Conservation (phyloP, 2,888 invertebrate species). For the Dolomedes plantarius region DNA sequence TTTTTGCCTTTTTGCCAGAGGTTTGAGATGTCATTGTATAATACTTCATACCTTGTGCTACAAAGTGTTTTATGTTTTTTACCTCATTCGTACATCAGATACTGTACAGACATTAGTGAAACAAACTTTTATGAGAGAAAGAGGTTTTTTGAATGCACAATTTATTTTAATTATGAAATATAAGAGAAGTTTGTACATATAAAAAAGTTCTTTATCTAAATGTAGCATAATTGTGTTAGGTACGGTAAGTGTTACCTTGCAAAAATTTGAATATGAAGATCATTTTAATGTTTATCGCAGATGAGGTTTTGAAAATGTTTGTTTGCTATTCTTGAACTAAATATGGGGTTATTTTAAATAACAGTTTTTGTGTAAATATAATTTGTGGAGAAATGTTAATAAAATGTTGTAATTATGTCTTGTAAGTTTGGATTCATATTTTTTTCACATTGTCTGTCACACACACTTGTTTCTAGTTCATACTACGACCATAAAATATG, state of each 20-base stretch:
- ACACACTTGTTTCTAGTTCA: too few species aligned
- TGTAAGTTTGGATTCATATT: constrained; percentile 23
- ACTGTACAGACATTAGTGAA: constrained; percentile 27
- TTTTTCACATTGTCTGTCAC: too few species aligned
- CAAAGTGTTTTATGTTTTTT: constrained; percentile 65
- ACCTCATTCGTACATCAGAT: constrained; percentile 36
- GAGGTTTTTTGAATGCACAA: constrained; percentile 62
- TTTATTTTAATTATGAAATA: constrained; percentile 55
- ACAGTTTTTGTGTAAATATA: constrained; percentile 61
- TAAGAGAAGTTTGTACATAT: constrained; percentile 35
- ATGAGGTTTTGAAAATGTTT: constrained; percentile 19
- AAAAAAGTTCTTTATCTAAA: constrained; percentile 32
- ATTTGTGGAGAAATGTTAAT: constrained; percentile 57
- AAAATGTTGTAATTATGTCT: constrained; percentile 67
- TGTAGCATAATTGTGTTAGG: constrained; percentile 28
- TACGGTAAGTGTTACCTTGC: constrained; percentile 43
- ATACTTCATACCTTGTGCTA: constrained; percentile 42
- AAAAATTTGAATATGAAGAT: constrained; percentile 1
- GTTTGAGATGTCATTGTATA: constrained; percentile 44
- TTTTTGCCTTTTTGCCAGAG: constrained; percentile 50
- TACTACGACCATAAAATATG: too few species aligned
- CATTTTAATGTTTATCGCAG: constrained; percentile 42
- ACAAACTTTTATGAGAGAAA: constrained; percentile 38
- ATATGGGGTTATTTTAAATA: constrained; percentile 59
- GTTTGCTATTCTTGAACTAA: constrained; percentile 58